These are phyloP conservation scores for Holcopasites calliopsidis DNA, from an alignment of 1,140 invertebrate genomes.

Conservation along the genomic window DNA sequence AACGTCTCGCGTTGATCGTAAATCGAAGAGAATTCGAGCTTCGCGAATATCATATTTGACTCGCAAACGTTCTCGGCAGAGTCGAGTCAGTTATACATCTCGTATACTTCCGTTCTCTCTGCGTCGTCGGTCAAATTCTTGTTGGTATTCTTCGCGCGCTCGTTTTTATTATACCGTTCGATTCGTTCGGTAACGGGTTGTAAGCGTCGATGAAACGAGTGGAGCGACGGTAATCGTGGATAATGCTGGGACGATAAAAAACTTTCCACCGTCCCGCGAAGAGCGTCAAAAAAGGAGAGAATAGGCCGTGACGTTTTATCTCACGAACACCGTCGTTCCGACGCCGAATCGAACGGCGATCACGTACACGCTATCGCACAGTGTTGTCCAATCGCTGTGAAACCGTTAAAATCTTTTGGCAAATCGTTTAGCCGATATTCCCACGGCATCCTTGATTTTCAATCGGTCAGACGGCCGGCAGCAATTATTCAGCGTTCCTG, in stretches of 20 bases:
- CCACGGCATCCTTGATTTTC: conserved; percentile 71
- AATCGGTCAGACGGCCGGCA: conserved; percentile 72
- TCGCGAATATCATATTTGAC: too few relatives aligned
- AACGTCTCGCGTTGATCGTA: too few relatives aligned
- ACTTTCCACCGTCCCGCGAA: conserved; percentile 23
- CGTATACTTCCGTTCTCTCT: too few relatives aligned
- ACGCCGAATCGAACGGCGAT: too few relatives aligned
- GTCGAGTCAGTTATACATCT: too few relatives aligned
- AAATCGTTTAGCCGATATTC: conserved; percentile 53
- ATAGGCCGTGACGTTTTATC: conserved; percentile 29
- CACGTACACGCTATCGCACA: too few relatives aligned
- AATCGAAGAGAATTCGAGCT: too few relatives aligned
- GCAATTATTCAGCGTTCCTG: conserved; percentile 74
- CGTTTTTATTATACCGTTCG: not conserved
- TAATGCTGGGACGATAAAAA: conserved; percentile 28
- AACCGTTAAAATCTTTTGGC: conserved; percentile 29
- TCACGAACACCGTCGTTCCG: conserved; percentile 1
- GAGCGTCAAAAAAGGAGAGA: conserved; percentile 1
- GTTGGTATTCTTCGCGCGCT: too few relatives aligned
- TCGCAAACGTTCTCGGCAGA: too few relatives aligned
- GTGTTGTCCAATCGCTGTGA: too few relatives aligned
- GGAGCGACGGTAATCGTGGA: not conserved
- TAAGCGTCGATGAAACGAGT: not conserved
- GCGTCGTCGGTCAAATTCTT: too few relatives aligned
- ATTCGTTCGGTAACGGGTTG: conserved; percentile 8